Evolutionary conservation across 2,888 invertebrate genomes (phyloP), one percentile per base, ranked within the genome.

Genomic region (Ormyrus nitidulus): DNA sequence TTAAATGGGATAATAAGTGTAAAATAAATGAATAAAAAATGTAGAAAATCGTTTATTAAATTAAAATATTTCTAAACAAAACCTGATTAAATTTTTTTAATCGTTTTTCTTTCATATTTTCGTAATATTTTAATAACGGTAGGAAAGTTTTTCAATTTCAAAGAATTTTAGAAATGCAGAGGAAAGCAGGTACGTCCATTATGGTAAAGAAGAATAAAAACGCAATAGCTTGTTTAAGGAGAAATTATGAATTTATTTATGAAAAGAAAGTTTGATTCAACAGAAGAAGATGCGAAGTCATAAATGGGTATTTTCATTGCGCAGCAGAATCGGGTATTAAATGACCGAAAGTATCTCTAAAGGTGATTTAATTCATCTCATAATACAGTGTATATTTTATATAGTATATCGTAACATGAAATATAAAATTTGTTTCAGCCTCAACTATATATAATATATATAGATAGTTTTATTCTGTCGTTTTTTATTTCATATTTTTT

Each of bases 351-450:
- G 62, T 69, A 59, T 61, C 5, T 64, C 56, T 72, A 73, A 59
- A 34, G 56, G 73, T 81, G 66, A 70, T 64, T 80, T 71, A 78
- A 81, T 69, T 74, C 65, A 75, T 78, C 19, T 83, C 77, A 82
- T 77, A 82, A 82, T 84, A 83, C 81, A 85, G 78, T 71, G 61
- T 80, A 68, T 76, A 73, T 78, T 69, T 66, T 81, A 73, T 79
- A 54, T 71, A 58, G n/a, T 82, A 84, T 85, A 84, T 84, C 84
- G 82, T 86, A 90, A 90, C 89, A 88, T 88, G 89, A 87, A 88
- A 90, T 90, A 90, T 89, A 89, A 90, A 90, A 90, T 84, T 88
- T 88, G 11, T 77, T 85, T 88, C 86, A 89, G 87, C 85, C 86
- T 88, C 86, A 89, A 89, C 88, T 88, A 87, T 77, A 62, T 80